These are phyloP conservation scores for Dolichoris vasculosae DNA, from an alignment of 1,140 invertebrate species.

Conservation along the genomic window DNA sequence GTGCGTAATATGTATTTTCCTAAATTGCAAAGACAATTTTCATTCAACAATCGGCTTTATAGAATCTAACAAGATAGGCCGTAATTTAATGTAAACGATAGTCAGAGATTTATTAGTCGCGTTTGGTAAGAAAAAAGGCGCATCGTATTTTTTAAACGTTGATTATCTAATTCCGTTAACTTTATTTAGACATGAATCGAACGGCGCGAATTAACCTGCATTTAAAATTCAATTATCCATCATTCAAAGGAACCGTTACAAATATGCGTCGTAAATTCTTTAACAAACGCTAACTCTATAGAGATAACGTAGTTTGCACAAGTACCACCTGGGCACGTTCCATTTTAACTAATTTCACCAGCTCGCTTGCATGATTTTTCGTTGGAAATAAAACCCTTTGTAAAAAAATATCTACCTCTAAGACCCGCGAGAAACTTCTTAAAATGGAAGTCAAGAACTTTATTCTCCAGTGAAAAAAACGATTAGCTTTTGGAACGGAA, in stretches of 20 bases:
- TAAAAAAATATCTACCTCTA: constrained; percentile 1
- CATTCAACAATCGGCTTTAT: too few relatives aligned
- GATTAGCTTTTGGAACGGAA: constrained; percentile 1
- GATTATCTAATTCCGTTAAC: too few relatives aligned
- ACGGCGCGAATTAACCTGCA: too few relatives aligned
- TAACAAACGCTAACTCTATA: constrained; percentile 26
- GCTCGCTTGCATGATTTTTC: neutral
- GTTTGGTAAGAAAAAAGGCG: too few relatives aligned
- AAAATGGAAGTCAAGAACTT: constrained; percentile 10
- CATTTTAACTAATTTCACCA: constrained; percentile 22
- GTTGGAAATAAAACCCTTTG: neutral
- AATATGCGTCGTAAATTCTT: constrained; percentile 10
- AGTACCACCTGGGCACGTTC: constrained; percentile 25
- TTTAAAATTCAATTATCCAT: too few relatives aligned
- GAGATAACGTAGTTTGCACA: constrained; percentile 31
- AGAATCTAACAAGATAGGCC: too few relatives aligned
- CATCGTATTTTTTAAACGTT: too few relatives aligned
- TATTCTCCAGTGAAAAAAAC: neutral
- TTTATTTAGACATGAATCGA: too few relatives aligned
- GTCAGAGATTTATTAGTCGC: too few relatives aligned
- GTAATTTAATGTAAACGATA: too few relatives aligned
- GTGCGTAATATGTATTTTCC: too few relatives aligned
- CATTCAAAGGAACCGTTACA: neutral
- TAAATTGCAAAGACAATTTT: too few relatives aligned
- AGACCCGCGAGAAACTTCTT: constrained; percentile 1